Evolutionary conservation across 2,113 vertebrate genomes (phyloP), one percentile per base, ranked within the genome.

Genomic region (Rhipidura dahli): DNA sequence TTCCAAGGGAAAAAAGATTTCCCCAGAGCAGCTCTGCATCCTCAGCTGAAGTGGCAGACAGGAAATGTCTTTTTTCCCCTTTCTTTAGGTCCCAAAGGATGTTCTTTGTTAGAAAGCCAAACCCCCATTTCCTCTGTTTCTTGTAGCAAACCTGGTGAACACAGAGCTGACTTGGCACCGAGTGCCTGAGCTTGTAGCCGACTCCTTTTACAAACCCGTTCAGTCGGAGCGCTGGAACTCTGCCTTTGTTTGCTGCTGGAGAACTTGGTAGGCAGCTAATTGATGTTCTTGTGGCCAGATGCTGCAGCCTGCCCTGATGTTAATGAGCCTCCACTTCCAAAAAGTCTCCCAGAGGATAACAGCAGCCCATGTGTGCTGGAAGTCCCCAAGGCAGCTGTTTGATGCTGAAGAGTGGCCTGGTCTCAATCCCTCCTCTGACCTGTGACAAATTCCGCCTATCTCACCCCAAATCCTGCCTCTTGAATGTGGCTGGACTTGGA

Each of bases 31-130:
- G 40, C 61, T 85, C 70, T 57, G n/a, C 56, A 83, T 85, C 86
- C 57, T 80, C 82, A 65, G 75, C 35, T 76, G 65, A 93, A 92
- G 85, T 92, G 71, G 82, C 66, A 94, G 85, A 45, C 94, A 93
- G 94, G 92, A 95, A 94, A 79, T 87, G 66, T 49, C 47, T 33
- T 56, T 84, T 70, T 63, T 12, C 42, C 50, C 75, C 71, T 90
- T 78, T 66, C 78, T 90, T 73, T 88, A 79, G 80, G 71, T 94
- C 86, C 77, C 80, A 39, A 92, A 89, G 92, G 92, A 92, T 94
- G 75, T 94, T 90, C 61, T 95, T 95, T 96, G 90, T 95, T 90
- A 81, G 94, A 89, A 96, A 95, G 92, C 92, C 94, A 97, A 93
- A 86, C 86, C 89, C 90, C 91, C 23, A 14, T 83, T 94, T 92